Evolutionary conservation across 2,113 vertebrate genomes (phyloP), one percentile per base, ranked within the genome.

Genomic region (Cephalophus harveyi): DNA sequence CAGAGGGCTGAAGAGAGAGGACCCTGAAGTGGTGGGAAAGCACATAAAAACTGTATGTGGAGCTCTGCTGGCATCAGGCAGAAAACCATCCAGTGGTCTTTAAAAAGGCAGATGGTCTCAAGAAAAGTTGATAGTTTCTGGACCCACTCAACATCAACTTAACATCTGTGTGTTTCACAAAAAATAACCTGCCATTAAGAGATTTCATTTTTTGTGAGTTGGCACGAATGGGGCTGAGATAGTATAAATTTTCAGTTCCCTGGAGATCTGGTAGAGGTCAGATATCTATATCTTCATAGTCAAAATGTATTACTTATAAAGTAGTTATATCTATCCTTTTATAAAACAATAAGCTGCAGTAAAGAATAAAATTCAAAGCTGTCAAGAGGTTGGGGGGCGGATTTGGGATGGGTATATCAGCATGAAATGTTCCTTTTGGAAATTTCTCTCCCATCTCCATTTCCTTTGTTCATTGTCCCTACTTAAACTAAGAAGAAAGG

Each of bases 151-250:
- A 87, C 67, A 62, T 3, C 84, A 95, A 95, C 30, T 17, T 1
- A 0, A 67, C 71, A 59, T 50, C n/a, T 30, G 11, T 90, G 30
- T 59, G 30, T 81, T 83, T 86, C 23, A 13, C 85, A 60, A 87
- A 94, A 96, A 79, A 86, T 9, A 48, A 84, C 60, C 79, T 83
- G 46, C 76, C 83, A 46, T 85, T 83, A 92, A 95, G 60, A 62
- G 85, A 87, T 15, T 64, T 91, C 71, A 27, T 71, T 46, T 54
- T 57, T 79, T 43, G 59, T 92, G 84, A 92, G 17, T 50, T 96
- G 97, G 96, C 83, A 54, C 84, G 46, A 97, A 96, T 11, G 92
- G 87, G 95, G 82, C 97, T 95, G 87, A 97, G 84, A 95, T 74
- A 95, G 82, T 95, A 83, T 83, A 87, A 33, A 88, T 40, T 43